Percentiles rank a stretch among this genome's conserved stretches.
Evolutionary conservation across 2,113 vertebrate genomes (phyloP).

Genomic region (Felis catus): F.catus_Fca126_mat1.0 CM031426.1:48465001-48465500

Average conservation of each 20-base stretch:
- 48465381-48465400: neutral
- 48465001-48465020: neutral
- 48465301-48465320: neutral
- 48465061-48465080: neutral
- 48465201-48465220: neutral
- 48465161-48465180: neutral
- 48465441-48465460: neutral
- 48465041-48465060: neutral
- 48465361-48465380: neutral
- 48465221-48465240: neutral
- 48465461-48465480: neutral
- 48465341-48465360: neutral
- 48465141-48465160: neutral
- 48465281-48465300: neutral
- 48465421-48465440: neutral
- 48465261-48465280: neutral
- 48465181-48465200: neutral
- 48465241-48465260: neutral
- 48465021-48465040: neutral
- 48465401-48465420: neutral
- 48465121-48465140: fast-evolving
- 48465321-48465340: neutral
- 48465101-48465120: fast-evolving
- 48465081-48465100: neutral
- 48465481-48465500: neutral